Conservation (phyloP, 2,797 vertebrate species). For the Cichlasoma orientale region DNA sequence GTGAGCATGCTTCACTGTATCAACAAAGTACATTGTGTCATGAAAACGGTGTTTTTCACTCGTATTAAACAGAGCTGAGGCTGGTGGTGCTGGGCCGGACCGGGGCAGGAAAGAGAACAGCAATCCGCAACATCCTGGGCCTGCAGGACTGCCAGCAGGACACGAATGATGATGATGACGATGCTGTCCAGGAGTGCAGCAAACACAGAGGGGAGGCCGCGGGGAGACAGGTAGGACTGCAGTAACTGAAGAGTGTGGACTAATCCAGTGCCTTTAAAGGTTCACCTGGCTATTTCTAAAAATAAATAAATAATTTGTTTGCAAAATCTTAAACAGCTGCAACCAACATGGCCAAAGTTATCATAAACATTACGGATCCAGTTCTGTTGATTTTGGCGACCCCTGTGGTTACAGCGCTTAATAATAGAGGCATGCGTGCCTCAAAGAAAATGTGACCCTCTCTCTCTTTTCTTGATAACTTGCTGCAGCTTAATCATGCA, state of each 20-base stretch:
- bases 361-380: neutral
- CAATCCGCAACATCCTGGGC: constrained; percentile 71
- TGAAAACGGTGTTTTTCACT: neutral
- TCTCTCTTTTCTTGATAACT: neutral
- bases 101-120: constrained; percentile 59
- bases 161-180: neutral
- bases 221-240: constrained; percentile 68
- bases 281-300: neutral
- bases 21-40: neutral
- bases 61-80: constrained; percentile 64
- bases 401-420: neutral
- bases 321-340: too few species aligned
- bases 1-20: neutral
- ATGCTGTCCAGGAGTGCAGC: constrained; percentile 22
- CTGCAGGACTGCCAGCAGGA: constrained; percentile 38
- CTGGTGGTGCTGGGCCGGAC: constrained; percentile 77
- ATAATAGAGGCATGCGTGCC: neutral
- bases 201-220: constrained; percentile 68
- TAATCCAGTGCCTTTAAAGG: neutral
- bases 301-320: too few species aligned
- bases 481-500: neutral
- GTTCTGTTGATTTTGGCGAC: neutral
- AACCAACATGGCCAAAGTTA: too few species aligned
- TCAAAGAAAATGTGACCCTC: neutral
- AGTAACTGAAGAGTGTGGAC: neutral